Evolutionary conservation across 1,140 invertebrate species (phyloP).

Genomic region (Meloidogyne exigua): DNA sequence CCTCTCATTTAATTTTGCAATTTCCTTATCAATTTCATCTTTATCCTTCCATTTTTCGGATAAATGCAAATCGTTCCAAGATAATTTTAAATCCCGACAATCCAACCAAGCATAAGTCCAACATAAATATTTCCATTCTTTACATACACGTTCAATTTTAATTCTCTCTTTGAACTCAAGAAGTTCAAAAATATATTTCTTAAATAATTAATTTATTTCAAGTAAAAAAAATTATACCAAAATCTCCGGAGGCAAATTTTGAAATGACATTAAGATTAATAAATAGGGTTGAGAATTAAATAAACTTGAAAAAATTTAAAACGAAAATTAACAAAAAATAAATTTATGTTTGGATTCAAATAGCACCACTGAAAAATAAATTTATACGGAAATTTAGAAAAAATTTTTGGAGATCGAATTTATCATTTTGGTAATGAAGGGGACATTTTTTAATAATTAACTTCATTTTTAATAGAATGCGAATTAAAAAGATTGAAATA

Average conservation of each 20-base stretch:
- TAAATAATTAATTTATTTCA: no score
- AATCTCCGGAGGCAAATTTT: neutral
- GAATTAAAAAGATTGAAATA: slow-evolving; percentile 86
- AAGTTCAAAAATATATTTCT: neutral
- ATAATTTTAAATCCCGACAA: neutral
- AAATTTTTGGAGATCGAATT: no score
- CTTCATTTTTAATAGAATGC: slow-evolving; percentile 70
- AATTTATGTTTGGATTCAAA: no score
- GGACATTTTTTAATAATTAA: no score
- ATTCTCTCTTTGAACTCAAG: neutral
- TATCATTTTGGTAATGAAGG: no score
- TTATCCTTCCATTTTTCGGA: neutral
- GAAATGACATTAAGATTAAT: neutral
- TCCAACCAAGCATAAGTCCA: neutral
- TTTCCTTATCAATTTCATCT: neutral
- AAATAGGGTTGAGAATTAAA: no score
- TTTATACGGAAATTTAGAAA: no score
- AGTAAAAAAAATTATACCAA: neutral
- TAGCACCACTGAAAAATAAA: no score
- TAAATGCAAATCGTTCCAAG: neutral
- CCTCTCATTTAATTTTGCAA: no score
- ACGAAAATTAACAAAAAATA: no score
- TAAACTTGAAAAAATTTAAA: no score
- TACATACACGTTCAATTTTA: slow-evolving; percentile 2
- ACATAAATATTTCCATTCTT: neutral